Evolutionary conservation across 2,797 vertebrate genomes (phyloP), one percentile per base, ranked within the genome.

Genomic region (Tangara arthus): DNA sequence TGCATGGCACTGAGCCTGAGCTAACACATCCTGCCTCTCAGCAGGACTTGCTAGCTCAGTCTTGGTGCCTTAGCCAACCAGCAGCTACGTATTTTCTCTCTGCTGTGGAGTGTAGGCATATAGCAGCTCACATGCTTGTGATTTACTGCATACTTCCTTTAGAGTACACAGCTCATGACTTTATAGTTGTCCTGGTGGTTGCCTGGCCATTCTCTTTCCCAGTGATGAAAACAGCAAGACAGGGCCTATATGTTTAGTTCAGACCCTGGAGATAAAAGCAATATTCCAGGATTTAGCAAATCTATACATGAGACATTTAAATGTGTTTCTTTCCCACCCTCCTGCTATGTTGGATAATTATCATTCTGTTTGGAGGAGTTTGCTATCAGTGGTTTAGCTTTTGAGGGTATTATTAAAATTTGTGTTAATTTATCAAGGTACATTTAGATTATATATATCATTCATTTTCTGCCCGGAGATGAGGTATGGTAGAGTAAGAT

Each of bases 11-110:
- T 50, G 84, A 91, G 91, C 87, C 89, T 2, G 11, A 50, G 57
- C n/a, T 90, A 34, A 50, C 79, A 83, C 71, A 93, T 83, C 87
- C 76, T 91, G 76, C 79, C 42, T 92, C 93, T 90, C 94, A 93
- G 85, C 87, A 92, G 82, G 89, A 28, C 37, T 91, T 86, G 41
- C 56, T 49, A 28, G 27, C 76, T 87, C 22, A 15, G 52, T 64
- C 60, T 68, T 64, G 50, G 50, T 90, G 79, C 64, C 35, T 26
- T 11, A 57, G 75, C 59, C 81, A 92, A 15, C 55, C 83, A 89
- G 52, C 84, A 95, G 82, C 75, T 80, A 34, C 0, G 1, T 20
- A 20, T 88, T 89, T 92, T 77, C 57, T 80, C 34, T 87, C 56
- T 18, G 9, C 60, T 52, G 35, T 77, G 46, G 79, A 61, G 46